phyloP scores from a whole-genome alignment of 2,797 vertebrate species.

The Micromesistius poutassou region DNA sequence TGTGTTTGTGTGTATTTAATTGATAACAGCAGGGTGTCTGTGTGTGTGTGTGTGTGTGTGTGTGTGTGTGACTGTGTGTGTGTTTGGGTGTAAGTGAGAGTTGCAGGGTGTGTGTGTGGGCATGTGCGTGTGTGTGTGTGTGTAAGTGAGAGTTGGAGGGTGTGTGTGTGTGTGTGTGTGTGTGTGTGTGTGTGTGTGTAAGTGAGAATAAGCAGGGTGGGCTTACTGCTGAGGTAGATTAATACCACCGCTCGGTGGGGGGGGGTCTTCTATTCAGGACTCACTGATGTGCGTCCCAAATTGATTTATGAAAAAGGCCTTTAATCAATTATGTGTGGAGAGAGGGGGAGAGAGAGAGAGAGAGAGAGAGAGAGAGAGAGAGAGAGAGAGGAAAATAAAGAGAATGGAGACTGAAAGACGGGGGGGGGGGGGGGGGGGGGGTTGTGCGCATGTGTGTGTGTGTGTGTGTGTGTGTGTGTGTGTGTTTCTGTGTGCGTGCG shows the following conservation, averaged over 20 bases:
- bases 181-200: constrained; percentile 40
- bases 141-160: constrained; percentile 16
- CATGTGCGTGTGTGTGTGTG: constrained; percentile 9
- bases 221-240: constrained; percentile 73
- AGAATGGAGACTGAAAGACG: constrained; percentile 24
- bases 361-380: constrained; percentile 76
- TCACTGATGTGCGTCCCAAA: constrained; percentile 99
- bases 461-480: constrained; percentile 13
- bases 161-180: constrained; percentile 23
- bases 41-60: constrained; percentile 9
- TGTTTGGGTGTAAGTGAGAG: constrained; percentile 3
- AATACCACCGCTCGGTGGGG: constrained; percentile 58
- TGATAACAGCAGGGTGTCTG: background rate
- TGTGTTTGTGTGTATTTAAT: constrained; percentile 13
- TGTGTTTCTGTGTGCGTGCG: constrained; percentile 37
- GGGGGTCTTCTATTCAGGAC: constrained; percentile 83
- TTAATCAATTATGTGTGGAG: constrained; percentile 99
- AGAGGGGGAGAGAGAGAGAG: constrained; percentile 75
- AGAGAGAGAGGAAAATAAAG: constrained; percentile 49
- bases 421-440: constrained; percentile 28
- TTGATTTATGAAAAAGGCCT: constrained; percentile 96
- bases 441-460: constrained; percentile 15
- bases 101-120: constrained; percentile 28
- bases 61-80: constrained; percentile 15
- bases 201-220: constrained; percentile 67